Evolutionary conservation across 2,888 invertebrate species (phyloP).

Genomic region (Dolichopus griseipennis): DNA sequence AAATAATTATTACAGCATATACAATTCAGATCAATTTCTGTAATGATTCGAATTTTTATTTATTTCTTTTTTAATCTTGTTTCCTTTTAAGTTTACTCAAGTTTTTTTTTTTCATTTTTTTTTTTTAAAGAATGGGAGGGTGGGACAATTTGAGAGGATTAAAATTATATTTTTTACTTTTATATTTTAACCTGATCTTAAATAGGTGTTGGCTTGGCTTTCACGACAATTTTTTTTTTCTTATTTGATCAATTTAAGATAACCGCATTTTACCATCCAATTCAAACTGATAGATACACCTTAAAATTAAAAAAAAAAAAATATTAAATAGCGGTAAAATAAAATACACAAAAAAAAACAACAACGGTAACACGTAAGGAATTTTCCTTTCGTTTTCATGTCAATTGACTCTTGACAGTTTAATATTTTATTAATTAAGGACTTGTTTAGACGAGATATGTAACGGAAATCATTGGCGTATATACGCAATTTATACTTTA

Average conservation of each 20-base stretch:
- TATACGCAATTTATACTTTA: background rate
- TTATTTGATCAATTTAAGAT: background rate
- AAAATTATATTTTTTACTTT: background rate
- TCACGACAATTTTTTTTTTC: background rate
- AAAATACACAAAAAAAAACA: no score
- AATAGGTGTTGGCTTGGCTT: background rate
- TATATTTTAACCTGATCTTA: background rate
- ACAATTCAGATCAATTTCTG: background rate
- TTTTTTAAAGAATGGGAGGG: background rate
- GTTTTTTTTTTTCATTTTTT: no score
- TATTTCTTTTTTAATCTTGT: background rate
- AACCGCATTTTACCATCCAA: background rate
- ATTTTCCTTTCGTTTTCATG: background rate
- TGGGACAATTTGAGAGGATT: background rate
- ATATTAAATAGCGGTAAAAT: no score
- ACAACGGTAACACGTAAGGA: background rate
- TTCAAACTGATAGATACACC: background rate
- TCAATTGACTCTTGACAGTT: background rate
- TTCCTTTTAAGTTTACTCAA: no score
- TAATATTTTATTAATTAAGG: background rate
- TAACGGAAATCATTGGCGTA: background rate
- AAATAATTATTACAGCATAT: background rate
- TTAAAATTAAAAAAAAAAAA: background rate
- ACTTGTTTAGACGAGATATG: background rate
- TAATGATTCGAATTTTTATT: background rate